Evolutionary conservation across 2,113 vertebrate species (phyloP).

Genomic region (Trichechus manatus): DNA sequence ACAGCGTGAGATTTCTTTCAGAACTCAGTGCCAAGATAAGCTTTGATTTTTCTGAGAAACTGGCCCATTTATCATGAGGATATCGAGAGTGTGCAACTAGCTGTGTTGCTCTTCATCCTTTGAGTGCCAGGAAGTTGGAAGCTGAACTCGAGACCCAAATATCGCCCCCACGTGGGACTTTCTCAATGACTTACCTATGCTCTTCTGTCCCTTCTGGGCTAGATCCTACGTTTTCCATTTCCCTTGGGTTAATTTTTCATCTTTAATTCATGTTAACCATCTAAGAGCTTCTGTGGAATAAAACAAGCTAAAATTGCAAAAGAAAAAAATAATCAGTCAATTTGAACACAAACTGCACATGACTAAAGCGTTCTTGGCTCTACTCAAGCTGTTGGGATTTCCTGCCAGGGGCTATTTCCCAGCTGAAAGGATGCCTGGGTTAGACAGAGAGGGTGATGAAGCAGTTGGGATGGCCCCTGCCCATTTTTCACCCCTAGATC

Average conservation of each 20-base stretch:
- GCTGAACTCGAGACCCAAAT: background rate
- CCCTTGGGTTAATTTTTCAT: background rate
- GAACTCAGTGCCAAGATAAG: background rate
- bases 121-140: background rate
- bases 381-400: background rate
- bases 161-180: background rate
- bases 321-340: background rate
- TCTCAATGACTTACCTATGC: background rate
- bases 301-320: slow-evolving; percentile 15
- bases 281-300: background rate
- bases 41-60: background rate
- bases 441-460: background rate
- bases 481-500: background rate
- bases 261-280: background rate
- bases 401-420: background rate
- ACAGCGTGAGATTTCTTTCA: background rate
- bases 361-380: background rate
- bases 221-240: background rate
- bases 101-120: background rate
- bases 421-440: background rate
- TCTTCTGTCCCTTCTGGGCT: background rate
- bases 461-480: too few species aligned
- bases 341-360: background rate
- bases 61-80: background rate
- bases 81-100: background rate